Conservation (phyloP, 1,140 invertebrate genomes). For the Drosophila leontia region DNA sequence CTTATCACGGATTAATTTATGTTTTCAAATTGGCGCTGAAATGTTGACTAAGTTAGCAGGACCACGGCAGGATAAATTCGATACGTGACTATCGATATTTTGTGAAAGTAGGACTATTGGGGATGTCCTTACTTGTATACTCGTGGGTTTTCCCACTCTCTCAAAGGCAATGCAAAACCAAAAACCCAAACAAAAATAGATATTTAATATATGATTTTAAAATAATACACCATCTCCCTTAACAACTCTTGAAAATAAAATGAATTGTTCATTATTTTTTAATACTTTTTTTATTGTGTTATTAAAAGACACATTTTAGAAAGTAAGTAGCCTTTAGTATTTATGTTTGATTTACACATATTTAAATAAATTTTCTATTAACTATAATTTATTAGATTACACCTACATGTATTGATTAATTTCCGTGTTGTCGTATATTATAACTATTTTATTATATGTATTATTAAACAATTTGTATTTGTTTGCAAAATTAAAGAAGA, state of each 20-base stretch:
- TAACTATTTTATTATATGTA: conserved; percentile 42
- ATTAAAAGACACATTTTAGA: conserved; percentile 49
- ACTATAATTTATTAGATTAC: conserved; percentile 57
- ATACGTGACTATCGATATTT: neutral
- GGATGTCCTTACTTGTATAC: neutral
- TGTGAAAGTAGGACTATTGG: neutral
- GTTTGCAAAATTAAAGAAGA: conserved; percentile 1
- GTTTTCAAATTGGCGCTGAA: neutral
- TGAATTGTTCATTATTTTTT: neutral
- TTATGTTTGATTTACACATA: conserved; percentile 53
- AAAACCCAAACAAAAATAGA: neutral
- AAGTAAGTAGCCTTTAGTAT: conserved; percentile 47
- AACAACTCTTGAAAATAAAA: no score
- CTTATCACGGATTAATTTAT: neutral
- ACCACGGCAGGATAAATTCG: neutral
- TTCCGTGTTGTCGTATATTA: conserved; percentile 38
- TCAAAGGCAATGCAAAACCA: neutral
- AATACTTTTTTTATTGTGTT: conserved; percentile 49
- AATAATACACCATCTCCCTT: neutral
- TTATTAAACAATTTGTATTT: conserved; percentile 39
- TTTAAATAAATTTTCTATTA: conserved; percentile 45
- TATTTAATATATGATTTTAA: neutral
- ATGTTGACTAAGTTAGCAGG: conserved; percentile 2
- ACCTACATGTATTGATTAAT: conserved; percentile 52
- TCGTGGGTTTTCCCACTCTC: neutral